A percentile compares a stretch with the other conserved stretches of the same genome.
phyloP scores from a whole-genome alignment of 92 coral and sea anemone species.

The Epizoanthus scotinus region DNA sequence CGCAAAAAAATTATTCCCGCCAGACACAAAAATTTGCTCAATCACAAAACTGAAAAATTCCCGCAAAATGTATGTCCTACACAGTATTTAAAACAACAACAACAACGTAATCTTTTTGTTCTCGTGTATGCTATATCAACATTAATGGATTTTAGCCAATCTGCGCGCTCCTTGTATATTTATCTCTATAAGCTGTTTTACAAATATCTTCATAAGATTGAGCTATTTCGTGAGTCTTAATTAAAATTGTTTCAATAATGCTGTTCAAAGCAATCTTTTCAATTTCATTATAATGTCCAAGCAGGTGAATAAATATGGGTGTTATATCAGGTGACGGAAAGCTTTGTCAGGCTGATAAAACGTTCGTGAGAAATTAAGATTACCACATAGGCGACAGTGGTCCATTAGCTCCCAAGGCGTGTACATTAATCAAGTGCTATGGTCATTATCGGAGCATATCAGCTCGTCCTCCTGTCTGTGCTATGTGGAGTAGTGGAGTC shows the following conservation, averaged over 20 bases:
- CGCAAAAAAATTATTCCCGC: no score
- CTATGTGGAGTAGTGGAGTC: conserved; percentile 11
- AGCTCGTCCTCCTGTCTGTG: conserved; percentile 10
- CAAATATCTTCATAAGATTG: no score
- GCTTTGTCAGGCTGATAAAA: not conserved
- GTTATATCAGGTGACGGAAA: not conserved
- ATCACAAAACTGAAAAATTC: no score
- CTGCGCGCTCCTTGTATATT: no score
- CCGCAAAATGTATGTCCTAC: no score
- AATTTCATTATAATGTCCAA: not conserved
- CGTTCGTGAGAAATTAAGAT: not conserved
- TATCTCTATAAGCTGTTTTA: no score
- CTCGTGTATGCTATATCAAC: no score
- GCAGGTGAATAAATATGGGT: not conserved
- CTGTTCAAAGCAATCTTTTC: not conserved
- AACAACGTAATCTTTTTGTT: no score
- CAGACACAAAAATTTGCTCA: no score
- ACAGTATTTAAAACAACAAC: no score
- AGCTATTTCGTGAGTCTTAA: no score
- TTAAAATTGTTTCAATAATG: not conserved
- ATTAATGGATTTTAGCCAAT: no score
- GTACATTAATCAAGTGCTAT: not conserved
- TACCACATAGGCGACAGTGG: not conserved
- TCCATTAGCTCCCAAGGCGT: conserved; percentile 12
- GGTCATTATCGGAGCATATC: conserved; percentile 13